Percentiles rank a stretch among this genome's conserved stretches.
Evolutionary conservation across 2,797 vertebrate genomes (phyloP).

Genomic region (Microctenopoma lineatum): DNA sequence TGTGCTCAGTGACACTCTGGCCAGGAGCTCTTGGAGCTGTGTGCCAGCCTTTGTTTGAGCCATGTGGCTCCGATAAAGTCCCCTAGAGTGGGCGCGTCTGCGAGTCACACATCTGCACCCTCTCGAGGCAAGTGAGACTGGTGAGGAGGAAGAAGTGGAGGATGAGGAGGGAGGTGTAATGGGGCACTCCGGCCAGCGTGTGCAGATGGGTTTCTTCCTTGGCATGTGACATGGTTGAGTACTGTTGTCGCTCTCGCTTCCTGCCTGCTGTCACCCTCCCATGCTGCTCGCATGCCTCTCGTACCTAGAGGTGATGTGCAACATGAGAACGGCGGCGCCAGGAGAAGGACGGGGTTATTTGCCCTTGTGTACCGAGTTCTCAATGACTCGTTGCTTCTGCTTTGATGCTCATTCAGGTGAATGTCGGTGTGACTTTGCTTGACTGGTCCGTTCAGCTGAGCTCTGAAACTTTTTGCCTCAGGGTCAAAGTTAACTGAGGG

Average conservation of each 20-base stretch:
- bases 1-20: conserved; percentile 48
- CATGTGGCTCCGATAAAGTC: conserved; percentile 66
- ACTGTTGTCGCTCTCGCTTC: conserved; percentile 59
- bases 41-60: conserved; percentile 62
- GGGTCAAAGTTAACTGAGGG: conserved; percentile 37
- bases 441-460: conserved; percentile 51
- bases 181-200: conserved; percentile 33
- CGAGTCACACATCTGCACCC: conserved; percentile 75
- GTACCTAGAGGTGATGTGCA: conserved; percentile 62
- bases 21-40: conserved; percentile 60
- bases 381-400: conserved; percentile 53
- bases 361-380: conserved; percentile 34
- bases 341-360: conserved; percentile 44
- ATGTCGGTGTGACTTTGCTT: conserved; percentile 65
- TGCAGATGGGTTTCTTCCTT: conserved; percentile 61
- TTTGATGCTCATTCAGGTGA: conserved; percentile 58
- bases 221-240: conserved; percentile 62
- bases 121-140: conserved; percentile 64
- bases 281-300: conserved; percentile 55
- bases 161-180: not conserved
- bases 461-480: conserved; percentile 45
- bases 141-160: conserved; percentile 6
- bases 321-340: conserved; percentile 54
- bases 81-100: conserved; percentile 61
- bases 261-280: conserved; percentile 57